These are phyloP conservation scores for Oeneis ivallda DNA, from an alignment of 2,888 invertebrate species.

Conservation along the genomic window DNA sequence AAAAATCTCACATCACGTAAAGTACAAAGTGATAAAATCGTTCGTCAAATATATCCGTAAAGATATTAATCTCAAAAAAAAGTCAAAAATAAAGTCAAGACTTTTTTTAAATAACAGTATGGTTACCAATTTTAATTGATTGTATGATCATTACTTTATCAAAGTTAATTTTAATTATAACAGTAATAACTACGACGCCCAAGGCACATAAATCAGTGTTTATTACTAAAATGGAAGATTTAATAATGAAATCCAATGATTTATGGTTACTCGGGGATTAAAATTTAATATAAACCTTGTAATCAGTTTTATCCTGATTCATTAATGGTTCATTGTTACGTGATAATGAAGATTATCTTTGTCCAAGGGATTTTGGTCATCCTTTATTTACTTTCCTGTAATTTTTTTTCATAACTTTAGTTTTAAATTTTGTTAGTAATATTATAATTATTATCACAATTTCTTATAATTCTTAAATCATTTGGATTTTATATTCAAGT, in stretches of 20 bases:
- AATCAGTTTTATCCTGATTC: conserved; percentile 32
- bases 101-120: background rate
- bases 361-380: conserved; percentile 5
- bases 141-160: conserved; percentile 17
- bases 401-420: no score
- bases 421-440: no score
- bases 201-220: conserved; percentile 38
- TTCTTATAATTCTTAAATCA: no score
- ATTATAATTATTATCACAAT: no score
- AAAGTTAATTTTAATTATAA: conserved; percentile 15
- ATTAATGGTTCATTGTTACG: conserved; percentile 28
- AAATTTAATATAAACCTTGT: conserved; percentile 34
- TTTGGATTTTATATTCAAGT: no score
- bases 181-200: conserved; percentile 14
- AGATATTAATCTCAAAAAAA: no score
- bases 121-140: conserved; percentile 4
- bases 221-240: conserved; percentile 34
- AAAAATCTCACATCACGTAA: no score
- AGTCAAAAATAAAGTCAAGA: no score
- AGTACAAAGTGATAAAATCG: no score
- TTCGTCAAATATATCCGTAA: no score
- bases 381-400: conserved; percentile 9
- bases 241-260: conserved; percentile 38
- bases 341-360: conserved; percentile 19
- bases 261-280: conserved; percentile 34